Conservation (phyloP, 1,140 invertebrate species). For the Achroia grisella region DNA sequence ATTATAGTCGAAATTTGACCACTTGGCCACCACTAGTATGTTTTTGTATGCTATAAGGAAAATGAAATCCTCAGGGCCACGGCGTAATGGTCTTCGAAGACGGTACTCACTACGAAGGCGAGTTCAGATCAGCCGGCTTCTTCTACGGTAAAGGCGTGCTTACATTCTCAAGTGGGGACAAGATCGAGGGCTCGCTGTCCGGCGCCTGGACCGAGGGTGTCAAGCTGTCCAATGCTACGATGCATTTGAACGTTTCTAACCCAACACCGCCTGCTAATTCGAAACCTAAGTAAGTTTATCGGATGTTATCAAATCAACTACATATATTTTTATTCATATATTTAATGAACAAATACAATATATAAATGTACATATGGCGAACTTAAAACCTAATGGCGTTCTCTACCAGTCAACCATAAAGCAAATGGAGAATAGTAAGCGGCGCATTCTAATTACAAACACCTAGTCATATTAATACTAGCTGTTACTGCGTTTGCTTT, state of each 20-base stretch:
- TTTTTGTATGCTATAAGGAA: background rate
- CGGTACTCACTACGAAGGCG: slow-evolving; percentile 91
- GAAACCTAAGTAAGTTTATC: slow-evolving; percentile 77
- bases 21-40: background rate
- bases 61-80: slow-evolving; percentile 76
- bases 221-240: slow-evolving; percentile 83
- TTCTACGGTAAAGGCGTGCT: slow-evolving; percentile 87
- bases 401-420: no score
- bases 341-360: no score
- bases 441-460: no score
- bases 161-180: slow-evolving; percentile 83
- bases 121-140: slow-evolving; percentile 84
- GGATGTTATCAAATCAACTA: background rate
- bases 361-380: no score
- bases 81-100: slow-evolving; percentile 92
- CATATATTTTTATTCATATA: no score
- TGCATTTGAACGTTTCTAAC: slow-evolving; percentile 79
- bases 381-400: no score
- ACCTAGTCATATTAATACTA: no score
- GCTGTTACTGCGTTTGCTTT: no score
- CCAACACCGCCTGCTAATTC: slow-evolving; percentile 64
- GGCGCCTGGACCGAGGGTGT: slow-evolving; percentile 89
- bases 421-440: no score
- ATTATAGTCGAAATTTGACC: background rate
- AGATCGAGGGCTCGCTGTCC: slow-evolving; percentile 81